phyloP scores from a whole-genome alignment of 64 coral and sea anemone species.

The Astreopora myriophthalma region DNA sequence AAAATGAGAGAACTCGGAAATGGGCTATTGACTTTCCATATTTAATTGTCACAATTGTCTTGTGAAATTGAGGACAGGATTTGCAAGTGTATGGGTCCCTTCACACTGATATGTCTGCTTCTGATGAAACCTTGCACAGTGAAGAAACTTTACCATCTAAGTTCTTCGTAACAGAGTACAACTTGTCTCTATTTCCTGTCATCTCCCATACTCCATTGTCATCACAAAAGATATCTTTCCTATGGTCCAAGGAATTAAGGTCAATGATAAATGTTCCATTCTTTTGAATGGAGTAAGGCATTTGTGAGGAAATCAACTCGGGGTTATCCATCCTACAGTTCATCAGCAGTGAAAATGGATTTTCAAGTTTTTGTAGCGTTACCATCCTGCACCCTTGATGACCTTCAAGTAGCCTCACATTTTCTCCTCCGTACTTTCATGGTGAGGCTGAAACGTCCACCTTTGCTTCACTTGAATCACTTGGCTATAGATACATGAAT shows the following conservation, averaged over 20 bases:
- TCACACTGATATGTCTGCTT: slow-evolving; percentile 20
- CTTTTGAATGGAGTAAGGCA: slow-evolving; percentile 39
- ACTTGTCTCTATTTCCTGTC: slow-evolving; percentile 7
- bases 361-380: slow-evolving; percentile 29
- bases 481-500: background rate
- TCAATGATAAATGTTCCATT: slow-evolving; percentile 57
- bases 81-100: slow-evolving; percentile 16
- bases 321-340: slow-evolving; percentile 44
- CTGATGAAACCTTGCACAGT: background rate
- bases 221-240: slow-evolving; percentile 48
- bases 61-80: slow-evolving; percentile 30
- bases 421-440: background rate
- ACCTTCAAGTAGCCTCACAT: background rate
- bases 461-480: background rate
- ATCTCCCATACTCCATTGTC: slow-evolving; percentile 52
- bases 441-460: background rate
- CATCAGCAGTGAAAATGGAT: slow-evolving; percentile 52
- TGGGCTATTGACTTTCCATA: too few species aligned
- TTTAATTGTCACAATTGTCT: slow-evolving; percentile 27
- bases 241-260: background rate
- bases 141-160: background rate
- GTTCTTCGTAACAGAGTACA: background rate
- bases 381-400: slow-evolving; percentile 3
- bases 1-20: too few species aligned
- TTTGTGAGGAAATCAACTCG: background rate